Evolutionary conservation across 2,113 vertebrate species (phyloP).

Genomic region (Myotis yumanensis): DNA sequence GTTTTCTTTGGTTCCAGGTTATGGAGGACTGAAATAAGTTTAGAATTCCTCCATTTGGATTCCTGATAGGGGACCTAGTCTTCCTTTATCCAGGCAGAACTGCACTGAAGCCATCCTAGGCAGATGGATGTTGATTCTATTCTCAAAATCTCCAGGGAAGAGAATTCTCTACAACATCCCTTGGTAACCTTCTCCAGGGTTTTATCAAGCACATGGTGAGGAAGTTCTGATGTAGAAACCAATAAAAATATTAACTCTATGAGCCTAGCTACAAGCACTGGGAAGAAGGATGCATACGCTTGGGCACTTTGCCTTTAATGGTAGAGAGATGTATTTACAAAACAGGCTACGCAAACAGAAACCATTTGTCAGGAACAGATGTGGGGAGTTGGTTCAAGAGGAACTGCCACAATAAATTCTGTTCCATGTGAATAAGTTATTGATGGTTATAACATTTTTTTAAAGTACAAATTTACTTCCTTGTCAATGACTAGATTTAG

Average conservation of each 20-base stretch:
- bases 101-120: background rate
- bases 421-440: background rate
- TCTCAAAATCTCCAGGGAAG: constrained; percentile 74
- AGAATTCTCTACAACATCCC: constrained; percentile 67
- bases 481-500: constrained; percentile 39
- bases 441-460: constrained; percentile 59
- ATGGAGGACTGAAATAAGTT: background rate
- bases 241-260: constrained; percentile 69
- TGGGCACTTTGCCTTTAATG: constrained; percentile 40
- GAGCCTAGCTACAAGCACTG: constrained; percentile 37
- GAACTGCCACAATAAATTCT: constrained; percentile 69
- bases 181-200: constrained; percentile 76
- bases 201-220: constrained; percentile 59
- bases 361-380: constrained; percentile 75
- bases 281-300: constrained; percentile 12
- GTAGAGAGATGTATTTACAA: constrained; percentile 66
- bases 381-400: constrained; percentile 64
- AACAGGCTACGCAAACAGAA: constrained; percentile 70
- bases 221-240: constrained; percentile 66
- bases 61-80: background rate
- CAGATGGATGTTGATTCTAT: constrained; percentile 74
- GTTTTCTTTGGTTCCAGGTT: background rate
- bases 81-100: constrained; percentile 16
- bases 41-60: constrained; percentile 14
- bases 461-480: constrained; percentile 49